phyloP scores from a whole-genome alignment of 2,113 vertebrate species.

The Orthonyx spaldingii region DNA sequence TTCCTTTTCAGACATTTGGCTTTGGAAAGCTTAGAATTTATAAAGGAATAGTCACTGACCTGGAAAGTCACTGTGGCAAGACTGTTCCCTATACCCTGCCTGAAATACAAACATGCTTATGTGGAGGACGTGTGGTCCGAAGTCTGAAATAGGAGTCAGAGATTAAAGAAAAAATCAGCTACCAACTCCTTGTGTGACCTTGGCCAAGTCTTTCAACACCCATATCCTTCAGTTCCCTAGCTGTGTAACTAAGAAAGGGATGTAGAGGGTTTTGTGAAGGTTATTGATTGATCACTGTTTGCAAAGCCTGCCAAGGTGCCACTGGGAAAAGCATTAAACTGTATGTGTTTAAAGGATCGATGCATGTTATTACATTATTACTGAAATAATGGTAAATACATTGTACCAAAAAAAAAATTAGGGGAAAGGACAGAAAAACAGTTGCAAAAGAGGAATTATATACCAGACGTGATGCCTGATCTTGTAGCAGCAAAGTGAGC shows the following conservation, averaged over 20 bases:
- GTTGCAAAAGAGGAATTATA: background rate
- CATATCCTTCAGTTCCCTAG: background rate
- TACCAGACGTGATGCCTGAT: background rate
- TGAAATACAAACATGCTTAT: conserved; percentile 32
- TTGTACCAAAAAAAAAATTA: background rate
- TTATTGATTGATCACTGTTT: conserved; percentile 12
- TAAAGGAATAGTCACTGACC: conserved; percentile 50
- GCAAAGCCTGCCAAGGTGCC: background rate
- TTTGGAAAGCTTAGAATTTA: conserved; percentile 31
- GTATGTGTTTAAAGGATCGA: background rate
- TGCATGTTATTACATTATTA: background rate
- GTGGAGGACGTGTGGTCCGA: background rate
- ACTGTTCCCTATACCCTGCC: conserved; percentile 21
- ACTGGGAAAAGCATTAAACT: background rate
- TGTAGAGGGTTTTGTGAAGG: background rate
- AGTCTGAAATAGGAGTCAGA: background rate
- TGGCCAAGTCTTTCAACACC: background rate
- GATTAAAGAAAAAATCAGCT: background rate
- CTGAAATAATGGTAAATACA: background rate
- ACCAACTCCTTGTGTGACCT: background rate
- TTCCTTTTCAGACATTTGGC: conserved; percentile 29
- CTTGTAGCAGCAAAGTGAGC: background rate
- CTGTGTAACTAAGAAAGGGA: background rate
- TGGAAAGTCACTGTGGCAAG: conserved; percentile 47
- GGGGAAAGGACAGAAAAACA: background rate